These are phyloP conservation scores for Cephus cinctus DNA, from an alignment of 1,140 invertebrate genomes.

Conservation along the genomic window DNA sequence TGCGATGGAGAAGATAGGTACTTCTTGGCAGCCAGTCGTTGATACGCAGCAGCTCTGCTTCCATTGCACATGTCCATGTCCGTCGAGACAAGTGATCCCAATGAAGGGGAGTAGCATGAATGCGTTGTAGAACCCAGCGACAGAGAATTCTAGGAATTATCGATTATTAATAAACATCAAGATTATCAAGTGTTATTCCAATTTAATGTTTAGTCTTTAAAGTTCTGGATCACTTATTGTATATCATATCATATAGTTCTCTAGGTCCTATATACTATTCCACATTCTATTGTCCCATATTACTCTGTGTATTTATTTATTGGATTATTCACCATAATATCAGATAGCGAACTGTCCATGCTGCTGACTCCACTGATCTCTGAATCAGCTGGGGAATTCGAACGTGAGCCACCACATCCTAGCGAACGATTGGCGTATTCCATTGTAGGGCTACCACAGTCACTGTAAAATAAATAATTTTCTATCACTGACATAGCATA, in stretches of 20 bases:
- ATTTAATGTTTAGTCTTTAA: too few species aligned
- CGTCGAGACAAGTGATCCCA: slow-evolving; percentile 28
- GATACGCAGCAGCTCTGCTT: slow-evolving; percentile 30
- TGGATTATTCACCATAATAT: slow-evolving; percentile 65
- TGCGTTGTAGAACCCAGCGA: slow-evolving; percentile 35
- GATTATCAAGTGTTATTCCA: too few species aligned
- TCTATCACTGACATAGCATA: neutral
- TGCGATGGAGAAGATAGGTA: slow-evolving; percentile 30
- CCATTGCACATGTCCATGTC: slow-evolving; percentile 28
- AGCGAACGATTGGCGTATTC: slow-evolving; percentile 50
- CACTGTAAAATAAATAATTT: slow-evolving; percentile 39
- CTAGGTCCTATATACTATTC: too few species aligned
- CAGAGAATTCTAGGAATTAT: slow-evolving; percentile 34
- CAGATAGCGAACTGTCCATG: slow-evolving; percentile 61
- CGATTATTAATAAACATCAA: too few species aligned
- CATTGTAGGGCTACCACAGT: slow-evolving; percentile 57
- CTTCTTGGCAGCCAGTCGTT: slow-evolving; percentile 38
- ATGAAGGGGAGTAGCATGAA: slow-evolving; percentile 30
- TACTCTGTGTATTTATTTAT: slow-evolving; percentile 17
- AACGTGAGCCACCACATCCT: slow-evolving; percentile 56
- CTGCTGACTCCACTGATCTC: slow-evolving; percentile 65
- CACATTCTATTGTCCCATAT: neutral
- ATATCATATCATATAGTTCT: too few species aligned
- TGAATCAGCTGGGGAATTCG: slow-evolving; percentile 63
- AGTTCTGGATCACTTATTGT: too few species aligned